A percentile compares a stretch with the other conserved stretches of the same genome.
phyloP scores from a whole-genome alignment of 2,113 vertebrate species.

The Pyrgilauda ruficollis region DNA sequence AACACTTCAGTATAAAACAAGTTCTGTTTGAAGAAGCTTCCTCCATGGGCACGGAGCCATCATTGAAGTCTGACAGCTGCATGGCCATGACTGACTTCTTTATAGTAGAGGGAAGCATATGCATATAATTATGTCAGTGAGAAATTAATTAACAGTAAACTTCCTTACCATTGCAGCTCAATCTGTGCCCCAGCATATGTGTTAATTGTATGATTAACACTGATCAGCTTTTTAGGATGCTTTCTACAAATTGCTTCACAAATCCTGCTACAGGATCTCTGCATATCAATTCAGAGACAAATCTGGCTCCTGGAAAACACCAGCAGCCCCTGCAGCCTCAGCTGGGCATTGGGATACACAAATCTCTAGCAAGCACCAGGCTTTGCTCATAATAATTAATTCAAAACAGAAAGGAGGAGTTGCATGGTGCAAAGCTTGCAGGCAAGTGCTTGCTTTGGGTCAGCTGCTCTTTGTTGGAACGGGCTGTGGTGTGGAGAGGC shows the following conservation, averaged over 20 bases:
- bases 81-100: background rate
- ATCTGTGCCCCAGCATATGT: background rate
- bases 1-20: background rate
- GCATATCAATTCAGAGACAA: background rate
- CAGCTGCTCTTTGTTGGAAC: background rate
- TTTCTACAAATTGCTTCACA: background rate
- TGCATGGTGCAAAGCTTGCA: background rate
- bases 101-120: background rate
- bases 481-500: background rate
- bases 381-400: background rate
- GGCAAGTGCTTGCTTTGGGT: background rate
- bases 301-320: background rate
- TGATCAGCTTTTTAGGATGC: background rate
- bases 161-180: background rate
- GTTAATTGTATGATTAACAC: background rate
- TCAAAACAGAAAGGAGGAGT: background rate
- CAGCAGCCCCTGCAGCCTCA: background rate
- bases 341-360: background rate
- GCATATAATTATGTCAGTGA: background rate
- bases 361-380: background rate
- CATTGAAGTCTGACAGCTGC: background rate
- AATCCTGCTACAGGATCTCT: background rate
- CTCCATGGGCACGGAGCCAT: background rate
- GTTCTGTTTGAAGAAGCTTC: background rate
- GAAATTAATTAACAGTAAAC: constrained; percentile 8